phyloP scores from a whole-genome alignment of 2,797 vertebrate genomes.

The Epinephelus coioides region DNA sequence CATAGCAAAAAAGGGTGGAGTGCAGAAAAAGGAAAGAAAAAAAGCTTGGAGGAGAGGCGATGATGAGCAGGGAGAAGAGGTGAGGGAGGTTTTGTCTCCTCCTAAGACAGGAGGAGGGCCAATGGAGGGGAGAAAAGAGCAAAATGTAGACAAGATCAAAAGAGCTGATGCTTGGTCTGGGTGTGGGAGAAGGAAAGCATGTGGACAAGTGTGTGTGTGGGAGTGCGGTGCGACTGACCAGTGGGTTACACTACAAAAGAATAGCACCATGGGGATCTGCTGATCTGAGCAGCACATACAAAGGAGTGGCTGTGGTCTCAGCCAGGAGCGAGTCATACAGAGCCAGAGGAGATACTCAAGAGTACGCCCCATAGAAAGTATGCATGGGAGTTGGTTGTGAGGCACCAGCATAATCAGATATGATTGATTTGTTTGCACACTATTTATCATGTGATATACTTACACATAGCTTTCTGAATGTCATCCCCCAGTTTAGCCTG shows the following conservation, averaged over 20 bases:
- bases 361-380: slow-evolving; percentile 28
- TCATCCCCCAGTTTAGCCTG: slow-evolving; percentile 94
- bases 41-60: slow-evolving; percentile 21
- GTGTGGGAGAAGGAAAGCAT: slow-evolving; percentile 64
- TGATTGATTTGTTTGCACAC: slow-evolving; percentile 16
- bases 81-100: slow-evolving; percentile 40
- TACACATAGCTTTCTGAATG: slow-evolving; percentile 94
- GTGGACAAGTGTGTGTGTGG: slow-evolving; percentile 65
- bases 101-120: slow-evolving; percentile 42
- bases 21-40: background rate
- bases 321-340: slow-evolving; percentile 37
- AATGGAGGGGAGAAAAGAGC: slow-evolving; percentile 41
- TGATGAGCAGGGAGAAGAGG: slow-evolving; percentile 53
- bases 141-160: slow-evolving; percentile 72
- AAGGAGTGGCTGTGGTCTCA: slow-evolving; percentile 67
- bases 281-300: slow-evolving; percentile 62
- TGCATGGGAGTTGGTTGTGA: slow-evolving; percentile 28
- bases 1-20: background rate
- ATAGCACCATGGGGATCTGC: slow-evolving; percentile 52
- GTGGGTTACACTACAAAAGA: slow-evolving; percentile 76
- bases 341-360: slow-evolving; percentile 40
- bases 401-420: background rate
- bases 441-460: slow-evolving; percentile 80
- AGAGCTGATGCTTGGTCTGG: slow-evolving; percentile 34
- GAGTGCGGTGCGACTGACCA: slow-evolving; percentile 71